phyloP scores from a whole-genome alignment of 2,888 invertebrate species.

The Nudaria mundana region DNA sequence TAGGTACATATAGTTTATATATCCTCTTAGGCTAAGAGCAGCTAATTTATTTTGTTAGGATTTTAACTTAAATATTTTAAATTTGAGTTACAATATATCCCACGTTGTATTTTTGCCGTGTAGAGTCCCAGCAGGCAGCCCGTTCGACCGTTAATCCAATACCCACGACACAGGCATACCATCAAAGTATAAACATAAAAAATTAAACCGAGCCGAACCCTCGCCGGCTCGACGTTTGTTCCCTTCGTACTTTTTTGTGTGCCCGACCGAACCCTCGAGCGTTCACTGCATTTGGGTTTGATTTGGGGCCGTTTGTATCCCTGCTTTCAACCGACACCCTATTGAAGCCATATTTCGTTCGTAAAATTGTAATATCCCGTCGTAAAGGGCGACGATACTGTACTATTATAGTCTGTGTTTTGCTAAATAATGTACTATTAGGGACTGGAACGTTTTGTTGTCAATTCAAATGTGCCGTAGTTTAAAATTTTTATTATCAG shows the following conservation, averaged over 20 bases:
- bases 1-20: neutral
- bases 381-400: constrained; percentile 34
- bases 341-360: constrained; percentile 52
- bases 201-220: constrained; percentile 57
- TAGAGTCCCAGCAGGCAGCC: constrained; percentile 36
- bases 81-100: constrained; percentile 6
- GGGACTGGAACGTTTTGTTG: constrained; percentile 31
- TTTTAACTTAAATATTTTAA: neutral
- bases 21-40: neutral
- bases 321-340: constrained; percentile 50
- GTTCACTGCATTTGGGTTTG: constrained; percentile 46
- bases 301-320: constrained; percentile 45
- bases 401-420: constrained; percentile 36
- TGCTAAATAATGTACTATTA: constrained; percentile 37
- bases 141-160: constrained; percentile 31
- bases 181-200: constrained; percentile 45
- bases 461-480: constrained; percentile 31
- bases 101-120: constrained; percentile 25
- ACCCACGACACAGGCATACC: constrained; percentile 37
- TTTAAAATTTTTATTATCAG: constrained; percentile 13
- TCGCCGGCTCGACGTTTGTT: constrained; percentile 37
- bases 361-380: constrained; percentile 37
- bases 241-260: constrained; percentile 65
- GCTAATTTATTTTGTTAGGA: neutral
- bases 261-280: constrained; percentile 36